A percentile compares a stretch with the other conserved stretches of the same genome.
phyloP scores from a whole-genome alignment of 2,797 vertebrate species.

The Zenarchopterus dispar region DNA sequence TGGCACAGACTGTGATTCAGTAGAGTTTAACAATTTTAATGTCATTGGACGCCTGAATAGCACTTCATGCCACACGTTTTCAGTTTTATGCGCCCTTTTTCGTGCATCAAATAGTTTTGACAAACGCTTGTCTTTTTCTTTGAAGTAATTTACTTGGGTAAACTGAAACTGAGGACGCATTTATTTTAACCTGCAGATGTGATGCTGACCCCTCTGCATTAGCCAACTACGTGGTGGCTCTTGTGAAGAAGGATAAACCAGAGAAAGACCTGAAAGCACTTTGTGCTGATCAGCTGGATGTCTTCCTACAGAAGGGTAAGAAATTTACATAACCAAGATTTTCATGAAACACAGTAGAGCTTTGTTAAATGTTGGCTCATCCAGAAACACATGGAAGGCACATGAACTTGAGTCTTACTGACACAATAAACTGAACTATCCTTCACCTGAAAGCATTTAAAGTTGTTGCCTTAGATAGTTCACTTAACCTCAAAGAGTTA shows the following conservation, averaged over 20 bases:
- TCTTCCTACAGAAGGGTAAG: slow-evolving; percentile 98
- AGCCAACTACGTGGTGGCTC: slow-evolving; percentile 98
- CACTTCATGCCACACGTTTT: not conserved
- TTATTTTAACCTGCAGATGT: slow-evolving; percentile 75
- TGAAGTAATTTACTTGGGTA: not conserved
- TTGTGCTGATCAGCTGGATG: slow-evolving; percentile 98
- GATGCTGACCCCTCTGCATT: slow-evolving; percentile 97
- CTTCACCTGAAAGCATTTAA: not conserved
- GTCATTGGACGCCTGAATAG: not conserved
- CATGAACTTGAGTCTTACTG: not conserved
- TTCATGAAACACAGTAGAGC: too few species aligned
- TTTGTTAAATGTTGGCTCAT: not conserved
- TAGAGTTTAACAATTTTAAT: too few species aligned
- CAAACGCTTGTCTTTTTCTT: not conserved
- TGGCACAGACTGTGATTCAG: too few species aligned
- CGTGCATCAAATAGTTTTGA: not conserved
- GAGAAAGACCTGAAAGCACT: slow-evolving; percentile 96
- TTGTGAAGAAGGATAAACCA: slow-evolving; percentile 98
- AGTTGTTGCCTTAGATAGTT: not conserved
- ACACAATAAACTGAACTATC: not conserved
- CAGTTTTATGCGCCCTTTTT: not conserved
- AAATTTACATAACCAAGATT: not conserved
- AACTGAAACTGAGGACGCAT: not conserved
- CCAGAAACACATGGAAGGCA: not conserved
- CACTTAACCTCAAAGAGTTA: not conserved